Evolutionary conservation across 2,888 invertebrate species (phyloP).

Genomic region (Auanema freiburgensis): DNA sequence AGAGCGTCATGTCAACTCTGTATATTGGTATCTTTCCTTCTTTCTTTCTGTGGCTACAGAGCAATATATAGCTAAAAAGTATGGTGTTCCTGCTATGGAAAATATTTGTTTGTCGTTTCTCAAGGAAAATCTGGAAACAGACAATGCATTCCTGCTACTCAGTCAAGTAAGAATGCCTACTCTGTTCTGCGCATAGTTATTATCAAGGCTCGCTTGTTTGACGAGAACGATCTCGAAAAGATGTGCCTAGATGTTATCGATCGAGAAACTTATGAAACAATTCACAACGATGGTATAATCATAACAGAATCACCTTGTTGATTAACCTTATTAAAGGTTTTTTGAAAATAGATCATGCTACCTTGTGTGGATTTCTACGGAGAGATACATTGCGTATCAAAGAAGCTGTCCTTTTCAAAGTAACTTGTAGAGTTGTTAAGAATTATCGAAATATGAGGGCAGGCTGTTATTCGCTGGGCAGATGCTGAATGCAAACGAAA

Average conservation of each 20-base stretch:
- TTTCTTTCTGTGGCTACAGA: no score
- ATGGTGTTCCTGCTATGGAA: constrained; percentile 81
- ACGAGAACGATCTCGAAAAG: constrained; percentile 80
- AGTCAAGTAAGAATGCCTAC: constrained; percentile 69
- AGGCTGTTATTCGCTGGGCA: constrained; percentile 56
- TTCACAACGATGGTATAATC: constrained; percentile 73
- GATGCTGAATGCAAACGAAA: constrained; percentile 74
- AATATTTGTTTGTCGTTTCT: constrained; percentile 81
- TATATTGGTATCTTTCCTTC: constrained; percentile 73
- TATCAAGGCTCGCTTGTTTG: constrained; percentile 76
- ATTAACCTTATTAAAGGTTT: constrained; percentile 68
- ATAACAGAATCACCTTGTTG: no score
- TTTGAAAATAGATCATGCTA: constrained; percentile 80
- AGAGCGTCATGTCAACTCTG: constrained; percentile 83
- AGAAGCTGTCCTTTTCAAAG: constrained; percentile 79
- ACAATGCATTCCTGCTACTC: constrained; percentile 81
- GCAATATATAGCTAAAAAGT: constrained; percentile 75
- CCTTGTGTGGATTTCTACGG: constrained; percentile 77
- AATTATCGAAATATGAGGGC: constrained; percentile 19
- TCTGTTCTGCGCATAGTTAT: background rate
- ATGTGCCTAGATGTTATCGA: constrained; percentile 82
- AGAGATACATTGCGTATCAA: constrained; percentile 79
- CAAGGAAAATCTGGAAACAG: constrained; percentile 76
- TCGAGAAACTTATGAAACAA: constrained; percentile 79
- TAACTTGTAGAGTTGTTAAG: constrained; percentile 59